Evolutionary conservation across 2,797 vertebrate species (phyloP).

Genomic region (Falco cherrug): DNA sequence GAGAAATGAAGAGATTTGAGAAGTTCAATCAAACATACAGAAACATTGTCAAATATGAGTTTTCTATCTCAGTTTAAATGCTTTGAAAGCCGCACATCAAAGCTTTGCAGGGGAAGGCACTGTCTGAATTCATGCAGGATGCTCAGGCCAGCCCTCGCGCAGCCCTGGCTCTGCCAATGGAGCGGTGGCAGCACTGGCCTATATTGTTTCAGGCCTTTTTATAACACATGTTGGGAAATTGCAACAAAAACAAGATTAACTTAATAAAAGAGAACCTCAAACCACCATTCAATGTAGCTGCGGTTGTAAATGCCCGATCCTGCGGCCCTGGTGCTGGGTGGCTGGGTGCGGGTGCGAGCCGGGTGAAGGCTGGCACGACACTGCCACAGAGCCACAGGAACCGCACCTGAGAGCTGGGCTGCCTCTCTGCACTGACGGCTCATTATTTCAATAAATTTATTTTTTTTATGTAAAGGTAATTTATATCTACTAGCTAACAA

Average conservation of each 20-base stretch:
- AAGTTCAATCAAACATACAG: slow-evolving; percentile 46
- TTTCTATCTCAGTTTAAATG: neutral
- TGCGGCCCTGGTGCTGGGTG: neutral
- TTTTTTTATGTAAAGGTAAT: neutral
- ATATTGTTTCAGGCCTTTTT: neutral
- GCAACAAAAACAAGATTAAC: neutral
- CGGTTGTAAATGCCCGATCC: neutral
- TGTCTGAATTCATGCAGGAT: neutral
- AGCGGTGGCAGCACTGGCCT: neutral
- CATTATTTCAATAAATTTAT: neutral
- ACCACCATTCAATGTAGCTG: neutral
- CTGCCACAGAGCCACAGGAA: rapidly evolving
- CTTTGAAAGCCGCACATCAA: slow-evolving; percentile 2
- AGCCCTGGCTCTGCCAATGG: neutral
- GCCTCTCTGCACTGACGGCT: neutral
- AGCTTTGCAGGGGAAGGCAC: neutral
- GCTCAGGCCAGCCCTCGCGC: neutral
- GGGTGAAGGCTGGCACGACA: rapidly evolving
- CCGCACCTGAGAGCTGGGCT: rapidly evolving
- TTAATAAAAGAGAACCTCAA: neutral
- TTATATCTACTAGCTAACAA: neutral
- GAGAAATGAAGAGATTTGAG: slow-evolving; percentile 29
- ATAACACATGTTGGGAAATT: neutral
- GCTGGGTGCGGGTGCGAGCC: rapidly evolving
- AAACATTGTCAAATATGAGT: neutral